Evolutionary conservation across 1,140 invertebrate species (phyloP), one percentile per base, ranked within the genome.

Genomic region (Drosophila miranda): DNA sequence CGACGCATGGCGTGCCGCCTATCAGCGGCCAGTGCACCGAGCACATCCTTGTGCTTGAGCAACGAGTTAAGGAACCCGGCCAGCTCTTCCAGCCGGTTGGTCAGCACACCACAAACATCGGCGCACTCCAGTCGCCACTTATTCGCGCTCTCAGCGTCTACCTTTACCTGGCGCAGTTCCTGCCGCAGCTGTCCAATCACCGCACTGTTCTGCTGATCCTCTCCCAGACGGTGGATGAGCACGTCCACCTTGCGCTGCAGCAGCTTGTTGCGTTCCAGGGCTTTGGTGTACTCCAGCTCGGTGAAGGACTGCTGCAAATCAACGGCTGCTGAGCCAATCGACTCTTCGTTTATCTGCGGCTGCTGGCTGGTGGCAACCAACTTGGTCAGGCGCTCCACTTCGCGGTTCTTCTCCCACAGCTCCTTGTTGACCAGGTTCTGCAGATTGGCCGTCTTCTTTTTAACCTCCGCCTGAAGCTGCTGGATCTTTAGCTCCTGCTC

Each of bases 41-140:
- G 75, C 1, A 93, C 91, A 42, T 93, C 91, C 70, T 94, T 94
- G 69, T 95, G 93, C 53, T 93, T 93, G 6, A 96, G 81, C 48
- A 96, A 90, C 42, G 94, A 94, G 74, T 95, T 94, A 13, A 96
- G 90, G 79, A 96, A 95, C 48, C 93, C 92, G 2, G 95, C 94
- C 60, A 96, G 84, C 73, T 95, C 95, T 81, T 95, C 94, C 26
- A 96, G 87, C 4, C 95, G 92, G 30, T 91, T 93, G 13, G 93
- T 94, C 16, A 95, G 84, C 30, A 95, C 78, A 56, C 93, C 89
- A 82, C 94, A 93, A 0, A 95, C 93, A 79, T 95, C 94, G 9
- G 92, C 91, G 50, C 95, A 93, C 82, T 95, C 94, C 14, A 91
- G 87, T 2, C 93, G 91, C 46, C 93, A 84, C 75, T 92, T 93